Percentiles rank a stretch among this genome's conserved stretches.
Conservation (phyloP, 2,113 vertebrate species). For the Gavia stellata region DNA sequence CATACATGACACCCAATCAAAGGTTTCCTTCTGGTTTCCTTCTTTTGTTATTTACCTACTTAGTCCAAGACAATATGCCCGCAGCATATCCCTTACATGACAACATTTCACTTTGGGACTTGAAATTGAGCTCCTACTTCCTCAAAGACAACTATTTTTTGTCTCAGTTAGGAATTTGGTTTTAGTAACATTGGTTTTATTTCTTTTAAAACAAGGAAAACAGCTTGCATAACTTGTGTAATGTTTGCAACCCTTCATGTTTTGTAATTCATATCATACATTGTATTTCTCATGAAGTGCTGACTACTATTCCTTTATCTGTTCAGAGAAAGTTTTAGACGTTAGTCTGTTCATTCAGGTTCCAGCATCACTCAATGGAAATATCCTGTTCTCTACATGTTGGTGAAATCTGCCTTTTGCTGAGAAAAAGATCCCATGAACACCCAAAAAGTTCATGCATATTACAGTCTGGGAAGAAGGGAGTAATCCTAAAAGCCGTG, state of each 20-base stretch:
- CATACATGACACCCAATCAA: background rate
- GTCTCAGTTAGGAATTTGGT: background rate
- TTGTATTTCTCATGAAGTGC: background rate
- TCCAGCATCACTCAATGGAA: background rate
- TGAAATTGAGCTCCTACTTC: background rate
- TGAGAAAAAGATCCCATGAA: background rate
- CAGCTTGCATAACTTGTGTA: background rate
- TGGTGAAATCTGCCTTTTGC: background rate
- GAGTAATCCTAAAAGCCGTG: background rate
- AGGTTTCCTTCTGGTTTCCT: background rate
- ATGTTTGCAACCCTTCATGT: background rate
- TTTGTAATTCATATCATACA: fast-evolving
- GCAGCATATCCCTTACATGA: background rate
- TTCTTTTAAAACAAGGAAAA: background rate
- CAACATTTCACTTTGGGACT: background rate
- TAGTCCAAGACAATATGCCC: background rate
- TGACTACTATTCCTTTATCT: background rate
- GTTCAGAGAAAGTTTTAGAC: background rate
- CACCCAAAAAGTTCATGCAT: background rate
- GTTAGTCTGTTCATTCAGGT: background rate
- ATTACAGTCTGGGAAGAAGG: background rate
- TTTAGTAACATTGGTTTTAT: background rate
- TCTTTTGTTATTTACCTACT: background rate
- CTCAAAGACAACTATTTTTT: background rate
- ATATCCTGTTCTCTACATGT: background rate